A percentile compares a stretch with the other conserved stretches of the same genome.
Conservation (phyloP, 2,888 invertebrate genomes). For the Stenurella melanura region DNA sequence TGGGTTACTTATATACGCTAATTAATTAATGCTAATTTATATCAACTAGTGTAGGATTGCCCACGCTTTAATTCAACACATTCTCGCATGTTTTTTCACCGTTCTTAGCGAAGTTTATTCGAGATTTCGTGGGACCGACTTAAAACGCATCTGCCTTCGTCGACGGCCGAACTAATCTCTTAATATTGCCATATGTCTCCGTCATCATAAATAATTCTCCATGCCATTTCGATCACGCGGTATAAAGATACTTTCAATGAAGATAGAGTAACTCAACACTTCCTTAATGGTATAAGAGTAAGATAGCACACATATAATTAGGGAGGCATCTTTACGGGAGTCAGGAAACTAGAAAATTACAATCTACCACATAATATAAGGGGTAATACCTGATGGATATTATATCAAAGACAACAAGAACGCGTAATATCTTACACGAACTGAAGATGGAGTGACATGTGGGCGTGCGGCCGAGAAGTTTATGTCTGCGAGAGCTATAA, state of each 20-base stretch:
- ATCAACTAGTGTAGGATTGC: too few relatives aligned
- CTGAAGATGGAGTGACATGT: slow-evolving; percentile 60
- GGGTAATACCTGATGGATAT: slow-evolving; percentile 50
- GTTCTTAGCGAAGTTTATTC: too few relatives aligned
- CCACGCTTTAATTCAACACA: too few relatives aligned
- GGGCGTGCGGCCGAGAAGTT: slow-evolving; percentile 63
- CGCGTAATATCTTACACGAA: slow-evolving; percentile 51
- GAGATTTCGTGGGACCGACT: too few relatives aligned
- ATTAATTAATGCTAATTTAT: too few relatives aligned
- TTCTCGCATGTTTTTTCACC: too few relatives aligned
- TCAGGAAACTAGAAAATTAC: slow-evolving; percentile 54
- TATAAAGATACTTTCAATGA: background rate
- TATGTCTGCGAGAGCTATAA: slow-evolving; percentile 65
- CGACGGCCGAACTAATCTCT: too few relatives aligned
- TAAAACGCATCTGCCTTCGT: too few relatives aligned
- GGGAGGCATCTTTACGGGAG: slow-evolving; percentile 46
- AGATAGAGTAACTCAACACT: background rate
- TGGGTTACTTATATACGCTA: too few relatives aligned
- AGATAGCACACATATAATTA: slow-evolving; percentile 43
- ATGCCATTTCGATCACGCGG: background rate
- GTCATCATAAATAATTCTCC: too few relatives aligned
- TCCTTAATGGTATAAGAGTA: background rate
- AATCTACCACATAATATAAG: slow-evolving; percentile 49
- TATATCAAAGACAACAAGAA: slow-evolving; percentile 47
- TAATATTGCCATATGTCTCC: too few relatives aligned